Evolutionary conservation across 2,797 vertebrate genomes (phyloP).

Genomic region (Thalassophryne amazonica): DNA sequence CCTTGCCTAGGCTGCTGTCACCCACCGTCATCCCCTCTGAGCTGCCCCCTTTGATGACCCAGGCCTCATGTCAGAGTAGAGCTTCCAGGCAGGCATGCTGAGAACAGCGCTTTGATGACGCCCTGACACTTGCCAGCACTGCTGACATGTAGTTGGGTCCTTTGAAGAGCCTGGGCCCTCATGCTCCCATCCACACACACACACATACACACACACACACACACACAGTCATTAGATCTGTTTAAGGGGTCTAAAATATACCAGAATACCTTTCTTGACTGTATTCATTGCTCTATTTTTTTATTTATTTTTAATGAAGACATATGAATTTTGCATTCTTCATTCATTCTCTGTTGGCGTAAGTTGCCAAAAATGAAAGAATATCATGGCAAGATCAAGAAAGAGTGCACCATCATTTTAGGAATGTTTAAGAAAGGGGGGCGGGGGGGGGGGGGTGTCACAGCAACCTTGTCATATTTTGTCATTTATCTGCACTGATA

Average conservation of each 20-base stretch:
- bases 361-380: conserved; percentile 29
- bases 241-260: conserved; percentile 30
- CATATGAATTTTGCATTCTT: conserved; percentile 68
- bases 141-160: conserved; percentile 53
- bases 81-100: conserved; percentile 63
- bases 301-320: conserved; percentile 73
- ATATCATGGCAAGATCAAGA: conserved; percentile 9
- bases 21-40: conserved; percentile 44
- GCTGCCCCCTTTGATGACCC: conserved; percentile 65
- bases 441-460: too few species aligned
- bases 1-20: conserved; percentile 43
- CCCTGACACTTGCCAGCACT: conserved; percentile 59
- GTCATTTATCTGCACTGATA: conserved; percentile 17
- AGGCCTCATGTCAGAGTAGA: conserved; percentile 57
- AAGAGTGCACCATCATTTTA: conserved; percentile 27
- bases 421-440: conserved; percentile 26
- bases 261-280: conserved; percentile 31
- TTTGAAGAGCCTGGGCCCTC: conserved; percentile 55
- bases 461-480: conserved; percentile 29
- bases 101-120: conserved; percentile 76
- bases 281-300: conserved; percentile 34
- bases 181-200: conserved; percentile 33
- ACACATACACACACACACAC: conserved; percentile 9
- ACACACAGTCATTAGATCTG: conserved; percentile 9
- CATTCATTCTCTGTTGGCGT: too few species aligned